Evolutionary conservation across 2,797 vertebrate species (phyloP), one percentile per base, ranked within the genome.

Genomic region (Myotis findleyi): DNA sequence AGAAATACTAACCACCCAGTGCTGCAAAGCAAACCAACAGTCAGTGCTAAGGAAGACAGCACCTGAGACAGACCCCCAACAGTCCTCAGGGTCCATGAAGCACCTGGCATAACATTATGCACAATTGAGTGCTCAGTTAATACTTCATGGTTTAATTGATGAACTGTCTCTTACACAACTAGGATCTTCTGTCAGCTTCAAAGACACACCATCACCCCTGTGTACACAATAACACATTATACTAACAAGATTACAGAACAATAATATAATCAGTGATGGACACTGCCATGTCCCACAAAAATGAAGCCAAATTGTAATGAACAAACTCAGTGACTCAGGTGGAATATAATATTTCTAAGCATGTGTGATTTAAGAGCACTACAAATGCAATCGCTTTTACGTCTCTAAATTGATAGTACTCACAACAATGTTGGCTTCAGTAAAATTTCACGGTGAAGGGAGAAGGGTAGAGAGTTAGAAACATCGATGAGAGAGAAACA

Each of bases 261-360:
- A 93, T 96, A 89, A 81, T 75, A 79, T 76, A 95, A 95, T 97
- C 94, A 97, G 53, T 9, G 59, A 62, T 47, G 76, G 93, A 53
- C 41, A 36, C n/a, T 87, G 84, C 79, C 9, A 25, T 59, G 59
- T 57, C 33, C 71, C n/a, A 27, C 33, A 92, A 89, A 96, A 94
- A 93, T 66, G 82, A 95, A 91, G 72, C 49, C 81, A 85, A 95
- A 82, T 62, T 95, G 30, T 71, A 95, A 95, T 95, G 23, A 97
- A 83, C 73, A 87, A 85, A 80, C 27, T 72, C 33, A 69, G 53
- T 64, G 62, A 84, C 77, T 95, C 66, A 59, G 92, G 76, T 87
- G 86, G 83, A 82, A 25, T 76, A 30, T 62, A 84, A 86, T 82
- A 86, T 96, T 91, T 95, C 75, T 77, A 55, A 87, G 68, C 80